Evolutionary conservation across 2,888 invertebrate genomes (phyloP).

Genomic region (Andricus curvator): DNA sequence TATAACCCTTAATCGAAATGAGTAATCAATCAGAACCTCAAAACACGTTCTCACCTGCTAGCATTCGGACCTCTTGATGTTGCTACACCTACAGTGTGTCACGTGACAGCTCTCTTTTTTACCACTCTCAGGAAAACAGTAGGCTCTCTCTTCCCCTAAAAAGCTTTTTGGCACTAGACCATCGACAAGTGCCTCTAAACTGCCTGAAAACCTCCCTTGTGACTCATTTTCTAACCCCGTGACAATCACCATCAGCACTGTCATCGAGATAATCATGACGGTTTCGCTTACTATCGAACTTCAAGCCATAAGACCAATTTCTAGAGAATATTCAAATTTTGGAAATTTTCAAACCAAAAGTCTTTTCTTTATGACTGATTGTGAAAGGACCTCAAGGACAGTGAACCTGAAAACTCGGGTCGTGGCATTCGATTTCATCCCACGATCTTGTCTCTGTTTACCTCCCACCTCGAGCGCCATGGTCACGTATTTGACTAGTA

Average conservation of each 20-base stretch:
- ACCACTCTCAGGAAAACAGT: neutral
- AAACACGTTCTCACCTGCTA: conserved; percentile 23
- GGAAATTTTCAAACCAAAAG: neutral
- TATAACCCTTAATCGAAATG: neutral
- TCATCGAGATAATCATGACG: conserved; percentile 6
- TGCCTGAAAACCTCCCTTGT: neutral
- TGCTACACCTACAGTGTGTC: conserved; percentile 30
- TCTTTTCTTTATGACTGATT: neutral
- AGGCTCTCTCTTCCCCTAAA: neutral
- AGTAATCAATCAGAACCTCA: neutral
- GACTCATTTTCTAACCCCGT: neutral
- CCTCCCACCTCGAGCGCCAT: conserved; percentile 61
- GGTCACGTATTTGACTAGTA: conserved; percentile 54
- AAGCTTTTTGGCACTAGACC: neutral
- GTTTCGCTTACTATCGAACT: neutral
- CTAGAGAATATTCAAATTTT: neutral
- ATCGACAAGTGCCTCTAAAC: neutral
- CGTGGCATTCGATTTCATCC: conserved; percentile 9
- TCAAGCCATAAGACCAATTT: neutral
- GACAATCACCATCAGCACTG: conserved; percentile 5
- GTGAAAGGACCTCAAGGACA: conserved; percentile 2
- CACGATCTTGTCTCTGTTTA: conserved; percentile 60
- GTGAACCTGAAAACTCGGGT: conserved; percentile 5
- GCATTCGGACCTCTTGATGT: conserved; percentile 17
- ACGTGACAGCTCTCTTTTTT: conserved; percentile 12